A percentile compares a stretch with the other conserved stretches of the same genome.
Evolutionary conservation across 2,888 invertebrate species (phyloP).

Genomic region (Drosophila meridiana): DNA sequence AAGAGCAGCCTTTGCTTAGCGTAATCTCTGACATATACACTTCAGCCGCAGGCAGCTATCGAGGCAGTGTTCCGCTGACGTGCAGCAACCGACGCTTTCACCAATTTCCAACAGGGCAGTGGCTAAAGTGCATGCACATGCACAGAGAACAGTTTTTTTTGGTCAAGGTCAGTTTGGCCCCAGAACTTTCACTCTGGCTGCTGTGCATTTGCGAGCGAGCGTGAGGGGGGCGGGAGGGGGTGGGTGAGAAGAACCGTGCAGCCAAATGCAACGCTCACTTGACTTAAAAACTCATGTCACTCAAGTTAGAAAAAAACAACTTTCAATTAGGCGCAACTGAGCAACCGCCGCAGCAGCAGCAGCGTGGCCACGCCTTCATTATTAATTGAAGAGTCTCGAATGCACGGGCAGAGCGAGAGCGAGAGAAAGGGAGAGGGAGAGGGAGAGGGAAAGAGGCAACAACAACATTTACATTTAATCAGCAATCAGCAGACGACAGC

Average conservation of each 20-base stretch:
- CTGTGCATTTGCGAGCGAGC: constrained; percentile 36
- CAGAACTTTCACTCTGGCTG: constrained; percentile 23
- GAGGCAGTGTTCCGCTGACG: background rate
- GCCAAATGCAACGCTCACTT: constrained; percentile 27
- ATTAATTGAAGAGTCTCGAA: constrained; percentile 32
- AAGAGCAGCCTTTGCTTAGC: no score
- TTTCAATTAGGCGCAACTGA: constrained; percentile 53
- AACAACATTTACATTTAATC: constrained; percentile 50
- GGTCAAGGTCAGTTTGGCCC: constrained; percentile 59
- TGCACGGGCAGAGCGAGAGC: background rate
- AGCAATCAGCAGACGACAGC: constrained; percentile 30
- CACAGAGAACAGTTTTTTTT: constrained; percentile 3
- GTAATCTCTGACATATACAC: no score
- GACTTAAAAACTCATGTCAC: constrained; percentile 53
- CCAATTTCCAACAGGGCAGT: constrained; percentile 14
- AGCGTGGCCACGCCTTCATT: constrained; percentile 7
- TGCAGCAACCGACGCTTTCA: background rate
- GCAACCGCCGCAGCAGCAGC: constrained; percentile 12
- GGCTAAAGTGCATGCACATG: constrained; percentile 11
- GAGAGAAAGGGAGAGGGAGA: background rate
- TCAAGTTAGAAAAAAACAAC: constrained; percentile 30
- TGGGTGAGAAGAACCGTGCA: background rate
- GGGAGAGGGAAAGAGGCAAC: background rate
- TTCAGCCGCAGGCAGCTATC: background rate
- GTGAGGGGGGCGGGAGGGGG: background rate